phyloP scores from a whole-genome alignment of 2,797 vertebrate genomes.

The Gastrophryne carolinensis region DNA sequence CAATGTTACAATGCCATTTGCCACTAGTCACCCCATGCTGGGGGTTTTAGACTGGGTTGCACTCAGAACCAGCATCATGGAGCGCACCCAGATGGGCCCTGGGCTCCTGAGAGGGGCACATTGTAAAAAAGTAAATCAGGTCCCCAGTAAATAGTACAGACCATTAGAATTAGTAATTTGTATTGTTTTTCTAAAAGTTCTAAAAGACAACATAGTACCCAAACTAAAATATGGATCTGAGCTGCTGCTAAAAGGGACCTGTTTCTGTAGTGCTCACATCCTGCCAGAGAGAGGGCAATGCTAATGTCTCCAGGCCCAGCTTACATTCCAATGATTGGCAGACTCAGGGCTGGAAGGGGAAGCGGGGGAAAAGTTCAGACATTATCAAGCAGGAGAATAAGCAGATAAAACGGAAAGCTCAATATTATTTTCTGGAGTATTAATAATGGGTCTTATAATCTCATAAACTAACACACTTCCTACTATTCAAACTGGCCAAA shows the following conservation, averaged over 20 bases:
- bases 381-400: slow-evolving; percentile 68
- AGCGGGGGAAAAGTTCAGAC: slow-evolving; percentile 57
- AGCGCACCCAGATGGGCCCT: too few relatives aligned
- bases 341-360: slow-evolving; percentile 57
- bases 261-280: slow-evolving; percentile 70
- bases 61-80: too few relatives aligned
- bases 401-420: slow-evolving; percentile 69
- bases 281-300: slow-evolving; percentile 67
- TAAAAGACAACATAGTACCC: too few relatives aligned
- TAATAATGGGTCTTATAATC: slow-evolving; percentile 70
- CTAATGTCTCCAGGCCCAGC: slow-evolving; percentile 59
- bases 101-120: too few relatives aligned
- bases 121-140: too few relatives aligned
- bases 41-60: too few relatives aligned
- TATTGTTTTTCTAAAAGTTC: too few relatives aligned
- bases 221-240: too few relatives aligned
- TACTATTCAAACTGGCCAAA: slow-evolving; percentile 63
- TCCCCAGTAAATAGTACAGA: too few relatives aligned
- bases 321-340: slow-evolving; percentile 59
- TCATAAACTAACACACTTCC: slow-evolving; percentile 66
- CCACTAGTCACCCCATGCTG: too few relatives aligned
- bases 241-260: slow-evolving; percentile 62
- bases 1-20: too few relatives aligned
- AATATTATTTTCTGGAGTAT: slow-evolving; percentile 63
- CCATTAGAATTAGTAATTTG: too few relatives aligned